Conservation (phyloP, 2,888 invertebrate species). For the Myathropa florea region DNA sequence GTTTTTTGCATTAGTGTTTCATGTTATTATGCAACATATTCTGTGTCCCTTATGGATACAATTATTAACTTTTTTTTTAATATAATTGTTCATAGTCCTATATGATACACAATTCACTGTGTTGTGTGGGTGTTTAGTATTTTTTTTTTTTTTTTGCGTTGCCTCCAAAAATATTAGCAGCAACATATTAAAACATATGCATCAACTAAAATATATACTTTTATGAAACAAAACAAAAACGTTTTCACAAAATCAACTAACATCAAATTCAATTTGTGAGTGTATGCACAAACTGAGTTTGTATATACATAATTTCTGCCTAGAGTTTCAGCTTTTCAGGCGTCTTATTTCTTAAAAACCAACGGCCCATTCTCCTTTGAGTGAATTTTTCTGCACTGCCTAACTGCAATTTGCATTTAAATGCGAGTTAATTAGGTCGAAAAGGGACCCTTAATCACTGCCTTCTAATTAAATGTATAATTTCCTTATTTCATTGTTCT, state of each 20-base stretch:
- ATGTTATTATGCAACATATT: slow-evolving; percentile 67
- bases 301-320: background rate
- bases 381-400: slow-evolving; percentile 44
- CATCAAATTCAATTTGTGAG: background rate
- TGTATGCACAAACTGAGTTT: background rate
- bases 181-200: slow-evolving; percentile 8
- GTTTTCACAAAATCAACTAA: background rate
- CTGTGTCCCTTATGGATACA: slow-evolving; percentile 46
- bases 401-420: slow-evolving; percentile 58
- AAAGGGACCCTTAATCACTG: slow-evolving; percentile 43
- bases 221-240: slow-evolving; percentile 6
- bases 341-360: background rate
- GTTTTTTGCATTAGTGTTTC: slow-evolving; percentile 47
- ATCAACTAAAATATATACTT: background rate
- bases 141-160: slow-evolving; percentile 53
- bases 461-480: slow-evolving; percentile 64
- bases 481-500: slow-evolving; percentile 66
- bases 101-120: slow-evolving; percentile 65
- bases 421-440: slow-evolving; percentile 63
- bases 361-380: background rate
- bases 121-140: slow-evolving; percentile 42
- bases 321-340: background rate
- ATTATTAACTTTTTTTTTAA: slow-evolving; percentile 57
- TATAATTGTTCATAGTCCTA: slow-evolving; percentile 68
- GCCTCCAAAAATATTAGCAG: slow-evolving; percentile 42